These are phyloP conservation scores for Leptinotarsa texana DNA, from an alignment of 1,140 invertebrate genomes.

Conservation along the genomic window DNA sequence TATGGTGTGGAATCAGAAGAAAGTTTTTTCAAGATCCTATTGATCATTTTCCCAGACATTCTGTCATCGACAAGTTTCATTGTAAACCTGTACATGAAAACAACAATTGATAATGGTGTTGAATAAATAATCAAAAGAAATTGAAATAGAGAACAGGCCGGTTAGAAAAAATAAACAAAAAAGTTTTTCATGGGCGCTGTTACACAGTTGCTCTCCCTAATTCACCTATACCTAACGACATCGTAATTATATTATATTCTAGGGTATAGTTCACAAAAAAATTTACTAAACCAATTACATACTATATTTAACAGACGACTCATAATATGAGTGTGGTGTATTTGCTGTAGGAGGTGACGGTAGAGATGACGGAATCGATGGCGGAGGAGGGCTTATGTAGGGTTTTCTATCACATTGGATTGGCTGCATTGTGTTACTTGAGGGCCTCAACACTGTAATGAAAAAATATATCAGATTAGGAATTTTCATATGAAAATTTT, in stretches of 20 bases:
- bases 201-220: neutral
- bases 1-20: too few relatives aligned
- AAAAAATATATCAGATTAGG: constrained; percentile 15
- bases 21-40: too few relatives aligned
- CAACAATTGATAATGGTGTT: neutral
- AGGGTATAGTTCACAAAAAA: constrained; percentile 10
- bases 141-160: neutral
- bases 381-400: constrained; percentile 52
- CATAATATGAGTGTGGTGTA: constrained; percentile 52
- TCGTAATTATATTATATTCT: neutral
- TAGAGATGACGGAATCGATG: constrained; percentile 51
- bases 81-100: neutral
- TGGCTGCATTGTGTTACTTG: constrained; percentile 47
- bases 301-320: constrained; percentile 52
- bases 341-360: constrained; percentile 54
- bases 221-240: neutral
- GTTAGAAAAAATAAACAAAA: neutral
- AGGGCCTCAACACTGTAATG: constrained; percentile 50
- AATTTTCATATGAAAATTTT: too few relatives aligned
- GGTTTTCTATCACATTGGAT: constrained; percentile 55
- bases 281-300: constrained; percentile 39
- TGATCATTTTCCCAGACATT: too few relatives aligned
- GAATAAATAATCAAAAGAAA: neutral
- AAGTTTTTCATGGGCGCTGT: neutral
- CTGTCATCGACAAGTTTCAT: too few relatives aligned